phyloP scores from a whole-genome alignment of 2,797 vertebrate genomes.

The Pseudochaenichthys georgianus region DNA sequence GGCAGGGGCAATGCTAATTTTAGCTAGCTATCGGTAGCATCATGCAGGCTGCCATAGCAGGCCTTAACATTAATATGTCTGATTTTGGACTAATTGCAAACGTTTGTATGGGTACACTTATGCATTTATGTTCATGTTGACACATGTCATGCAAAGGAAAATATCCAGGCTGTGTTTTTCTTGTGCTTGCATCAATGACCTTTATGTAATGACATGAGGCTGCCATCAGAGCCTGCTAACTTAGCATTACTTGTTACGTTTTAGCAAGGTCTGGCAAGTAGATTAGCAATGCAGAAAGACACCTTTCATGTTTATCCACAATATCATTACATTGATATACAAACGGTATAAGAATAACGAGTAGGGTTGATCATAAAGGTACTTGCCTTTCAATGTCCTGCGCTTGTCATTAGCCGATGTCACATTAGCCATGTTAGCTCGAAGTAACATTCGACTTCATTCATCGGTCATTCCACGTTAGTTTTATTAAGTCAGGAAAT shows the following conservation, averaged over 20 bases:
- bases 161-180: not conserved
- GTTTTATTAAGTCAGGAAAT: not conserved
- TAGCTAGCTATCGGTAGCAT: conserved; percentile 61
- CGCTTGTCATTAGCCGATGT: not conserved
- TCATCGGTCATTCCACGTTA: conserved; percentile 17
- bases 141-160: accelerated
- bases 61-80: conserved; percentile 54
- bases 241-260: conserved; percentile 31
- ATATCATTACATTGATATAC: accelerated
- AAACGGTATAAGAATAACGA: accelerated
- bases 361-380: accelerated
- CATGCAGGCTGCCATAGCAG: conserved; percentile 64
- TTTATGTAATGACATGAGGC: conserved; percentile 83
- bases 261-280: not conserved
- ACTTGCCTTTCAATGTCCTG: not conserved
- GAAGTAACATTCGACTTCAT: conserved; percentile 14
- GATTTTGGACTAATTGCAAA: not conserved
- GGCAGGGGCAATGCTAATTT: conserved; percentile 38
- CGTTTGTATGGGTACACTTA: accelerated
- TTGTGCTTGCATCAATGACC: conserved; percentile 79
- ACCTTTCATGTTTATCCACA: accelerated
- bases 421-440: conserved; percentile 46
- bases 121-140: accelerated
- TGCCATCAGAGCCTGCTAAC: conserved; percentile 20
- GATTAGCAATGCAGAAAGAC: not conserved